A percentile compares a stretch with the other conserved stretches of the same genome.
Conservation (phyloP, 2,113 vertebrate genomes). For the Pseudopipra pipra region DNA sequence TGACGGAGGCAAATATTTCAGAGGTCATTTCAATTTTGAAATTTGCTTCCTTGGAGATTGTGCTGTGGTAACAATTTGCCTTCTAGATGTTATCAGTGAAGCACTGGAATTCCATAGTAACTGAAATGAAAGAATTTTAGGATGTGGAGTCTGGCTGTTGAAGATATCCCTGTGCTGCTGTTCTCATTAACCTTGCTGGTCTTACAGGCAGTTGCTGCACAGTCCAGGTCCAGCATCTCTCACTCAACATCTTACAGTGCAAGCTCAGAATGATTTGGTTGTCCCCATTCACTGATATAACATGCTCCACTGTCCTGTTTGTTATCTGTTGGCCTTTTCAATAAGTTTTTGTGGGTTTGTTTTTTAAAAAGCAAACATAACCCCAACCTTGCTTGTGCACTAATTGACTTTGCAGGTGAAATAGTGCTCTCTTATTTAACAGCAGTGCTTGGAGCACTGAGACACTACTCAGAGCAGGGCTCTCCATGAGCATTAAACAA, state of each 20-base stretch:
- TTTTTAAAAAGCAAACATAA: neutral
- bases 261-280: neutral
- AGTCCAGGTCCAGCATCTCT: neutral
- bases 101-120: neutral
- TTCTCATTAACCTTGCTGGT: neutral
- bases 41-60: slow-evolving; percentile 47
- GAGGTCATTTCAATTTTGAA: slow-evolving; percentile 47
- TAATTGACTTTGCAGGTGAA: neutral
- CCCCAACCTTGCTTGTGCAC: neutral
- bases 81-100: slow-evolving; percentile 51
- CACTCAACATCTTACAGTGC: neutral
- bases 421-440: neutral
- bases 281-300: neutral
- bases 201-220: neutral
- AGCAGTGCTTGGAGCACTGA: neutral
- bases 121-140: slow-evolving; percentile 25
- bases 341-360: neutral
- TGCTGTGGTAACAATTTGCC: neutral
- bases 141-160: neutral
- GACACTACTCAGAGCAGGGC: neutral
- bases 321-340: neutral
- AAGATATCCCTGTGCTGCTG: neutral
- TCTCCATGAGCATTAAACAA: neutral
- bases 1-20: slow-evolving; percentile 24
- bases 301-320: fast-evolving